A percentile compares a stretch with the other conserved stretches of the same genome.
Evolutionary conservation across 2,113 vertebrate genomes (phyloP).

Genomic region (Tachysurus fulvidraco): DNA sequence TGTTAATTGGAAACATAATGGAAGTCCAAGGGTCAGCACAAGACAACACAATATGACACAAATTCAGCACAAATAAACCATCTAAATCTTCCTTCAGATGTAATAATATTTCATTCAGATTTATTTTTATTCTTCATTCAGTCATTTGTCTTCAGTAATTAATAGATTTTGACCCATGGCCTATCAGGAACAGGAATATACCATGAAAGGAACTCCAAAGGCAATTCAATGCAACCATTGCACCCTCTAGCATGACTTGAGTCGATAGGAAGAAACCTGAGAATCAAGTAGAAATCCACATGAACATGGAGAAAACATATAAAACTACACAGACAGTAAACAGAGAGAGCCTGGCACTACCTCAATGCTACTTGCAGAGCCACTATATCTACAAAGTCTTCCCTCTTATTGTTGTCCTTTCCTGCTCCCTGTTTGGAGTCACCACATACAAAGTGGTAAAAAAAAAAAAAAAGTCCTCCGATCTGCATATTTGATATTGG

Average conservation of each 20-base stretch:
- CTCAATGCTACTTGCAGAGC: background rate
- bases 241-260: background rate
- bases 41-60: background rate
- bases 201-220: background rate
- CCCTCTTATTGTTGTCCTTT: background rate
- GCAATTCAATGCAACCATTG: background rate
- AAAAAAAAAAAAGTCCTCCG: background rate
- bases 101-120: no score
- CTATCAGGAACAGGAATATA: background rate
- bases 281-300: background rate
- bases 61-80: background rate
- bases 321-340: background rate
- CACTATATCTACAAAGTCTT: background rate
- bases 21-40: background rate
- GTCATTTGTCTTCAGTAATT: background rate
- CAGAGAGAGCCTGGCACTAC: background rate
- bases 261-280: background rate
- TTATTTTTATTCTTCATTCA: no score
- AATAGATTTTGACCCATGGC: background rate
- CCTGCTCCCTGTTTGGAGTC: no score
- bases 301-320: background rate
- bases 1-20: background rate
- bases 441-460: background rate
- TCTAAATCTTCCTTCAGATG: no score
- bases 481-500: background rate